A percentile compares a stretch with the other conserved stretches of the same genome.
Evolutionary conservation across 2,113 vertebrate species (phyloP).

Genomic region (Mustela lutreola): DNA sequence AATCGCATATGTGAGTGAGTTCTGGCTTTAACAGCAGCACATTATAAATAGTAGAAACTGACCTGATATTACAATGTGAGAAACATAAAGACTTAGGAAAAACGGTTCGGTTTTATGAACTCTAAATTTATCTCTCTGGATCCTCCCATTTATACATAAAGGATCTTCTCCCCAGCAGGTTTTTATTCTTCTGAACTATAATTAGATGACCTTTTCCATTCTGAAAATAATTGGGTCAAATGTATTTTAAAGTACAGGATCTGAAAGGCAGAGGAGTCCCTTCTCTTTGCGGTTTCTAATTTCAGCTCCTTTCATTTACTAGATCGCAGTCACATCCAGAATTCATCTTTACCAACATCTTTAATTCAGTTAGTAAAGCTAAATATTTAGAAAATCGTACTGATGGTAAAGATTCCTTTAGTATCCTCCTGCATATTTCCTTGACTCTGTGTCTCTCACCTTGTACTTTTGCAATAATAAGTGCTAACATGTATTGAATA

Average conservation of each 20-base stretch:
- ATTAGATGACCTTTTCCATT: slow-evolving; percentile 51
- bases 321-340: background rate
- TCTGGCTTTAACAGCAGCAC: slow-evolving; percentile 1
- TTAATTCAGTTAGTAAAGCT: background rate
- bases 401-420: background rate
- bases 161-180: background rate
- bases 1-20: background rate
- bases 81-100: background rate
- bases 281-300: slow-evolving; percentile 57
- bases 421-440: background rate
- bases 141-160: background rate
- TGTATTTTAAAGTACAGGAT: slow-evolving; percentile 8
- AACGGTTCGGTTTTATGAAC: background rate
- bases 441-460: background rate
- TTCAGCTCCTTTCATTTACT: background rate
- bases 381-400: background rate
- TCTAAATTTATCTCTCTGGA: background rate
- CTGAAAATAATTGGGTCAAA: slow-evolving; percentile 48
- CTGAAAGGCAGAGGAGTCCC: slow-evolving; percentile 50
- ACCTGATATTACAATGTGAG: slow-evolving; percentile 36
- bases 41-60: slow-evolving; percentile 66
- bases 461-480: background rate
- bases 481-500: background rate
- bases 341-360: slow-evolving; percentile 53
- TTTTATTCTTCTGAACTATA: slow-evolving; percentile 28